Base-by-base conservation (phyloP, 2,888 invertebrate genomes). In the Polyommatus iphigenia region DNA sequence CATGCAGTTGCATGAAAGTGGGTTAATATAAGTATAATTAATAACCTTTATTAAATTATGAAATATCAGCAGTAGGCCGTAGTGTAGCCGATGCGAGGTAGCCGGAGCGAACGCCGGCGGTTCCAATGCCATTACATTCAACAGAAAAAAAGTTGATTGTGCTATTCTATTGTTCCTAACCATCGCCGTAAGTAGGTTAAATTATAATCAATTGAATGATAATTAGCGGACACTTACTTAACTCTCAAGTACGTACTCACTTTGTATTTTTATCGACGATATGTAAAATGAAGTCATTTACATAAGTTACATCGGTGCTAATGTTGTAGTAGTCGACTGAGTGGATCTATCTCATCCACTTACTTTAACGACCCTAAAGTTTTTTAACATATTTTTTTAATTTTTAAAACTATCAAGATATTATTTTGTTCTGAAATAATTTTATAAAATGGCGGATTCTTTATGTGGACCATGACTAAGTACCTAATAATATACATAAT, bases 81-180 rank as follows among this genome's bases (percentile, higher is more conserved):
- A 41, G 79, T 79, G 78, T 18, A 18, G 54, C 54, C 54, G 18
- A 54, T 18, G 54, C 54, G 54, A 79, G 73, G 20, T 62, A 71
- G 79, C 29, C 29, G 71, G 78, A 80, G 77, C 79, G 76, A 36
- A 78, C 79, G 80, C 80, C 77, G 78, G 81, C 85, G 86, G 85
- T 80, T 83, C 80, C 83, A 84, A 84, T 85, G 84, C 82, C 83
- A 83, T 82, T 78, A 82, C 79, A 78, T 79, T 78, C 78, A 79
- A 81, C 81, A 82, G 79, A 80, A 80, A 78, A 50, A 79, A 81
- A 72, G 73, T 67, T 78, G 77, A 79, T 76, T 79, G 80, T 79
- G 4, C 79, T 76, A 73, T 76, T 57, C 79, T 76, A 81, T 80
- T 81, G 81, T 82, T 79, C 80, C 78, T 76, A 54, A 41, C 72